Conservation (phyloP, 2,888 invertebrate species). For the Pristionchus entomophagus region DNA sequence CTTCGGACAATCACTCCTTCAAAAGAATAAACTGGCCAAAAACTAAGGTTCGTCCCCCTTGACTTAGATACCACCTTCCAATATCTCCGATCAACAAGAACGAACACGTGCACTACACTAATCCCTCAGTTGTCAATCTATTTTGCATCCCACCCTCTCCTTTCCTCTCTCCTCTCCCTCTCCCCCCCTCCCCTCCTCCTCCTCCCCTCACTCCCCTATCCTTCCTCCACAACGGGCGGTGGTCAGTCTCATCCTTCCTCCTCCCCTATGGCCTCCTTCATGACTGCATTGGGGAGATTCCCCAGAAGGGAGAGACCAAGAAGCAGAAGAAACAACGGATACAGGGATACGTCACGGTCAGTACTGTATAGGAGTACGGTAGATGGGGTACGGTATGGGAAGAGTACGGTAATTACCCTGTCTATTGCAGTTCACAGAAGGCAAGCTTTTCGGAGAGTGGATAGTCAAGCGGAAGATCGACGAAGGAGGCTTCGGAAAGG, state of each 20-base stretch:
- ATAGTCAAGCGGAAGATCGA: slow-evolving; percentile 59
- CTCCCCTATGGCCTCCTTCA: background rate
- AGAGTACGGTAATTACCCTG: background rate
- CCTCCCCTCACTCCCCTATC: background rate
- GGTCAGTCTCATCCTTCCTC: background rate
- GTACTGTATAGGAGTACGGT: background rate
- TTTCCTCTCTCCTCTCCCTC: background rate
- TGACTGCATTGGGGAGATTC: too few species aligned
- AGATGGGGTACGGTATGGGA: background rate
- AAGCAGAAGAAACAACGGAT: background rate
- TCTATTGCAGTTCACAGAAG: background rate
- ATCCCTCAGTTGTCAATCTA: too few species aligned
- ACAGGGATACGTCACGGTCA: background rate
- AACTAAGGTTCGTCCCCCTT: too few species aligned
- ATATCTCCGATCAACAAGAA: too few species aligned
- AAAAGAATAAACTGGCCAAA: too few species aligned
- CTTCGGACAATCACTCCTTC: too few species aligned
- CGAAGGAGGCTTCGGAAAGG: slow-evolving; percentile 71
- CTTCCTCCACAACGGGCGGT: background rate
- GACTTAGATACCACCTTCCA: too few species aligned
- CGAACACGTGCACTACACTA: too few species aligned
- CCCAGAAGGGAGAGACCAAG: background rate
- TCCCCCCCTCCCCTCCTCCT: background rate
- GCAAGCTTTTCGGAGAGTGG: slow-evolving; percentile 61
- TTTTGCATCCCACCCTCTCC: too few species aligned